Evolutionary conservation across 2,888 invertebrate genomes (phyloP), one percentile per base, ranked within the genome.

Genomic region (Hololepta plana): DNA sequence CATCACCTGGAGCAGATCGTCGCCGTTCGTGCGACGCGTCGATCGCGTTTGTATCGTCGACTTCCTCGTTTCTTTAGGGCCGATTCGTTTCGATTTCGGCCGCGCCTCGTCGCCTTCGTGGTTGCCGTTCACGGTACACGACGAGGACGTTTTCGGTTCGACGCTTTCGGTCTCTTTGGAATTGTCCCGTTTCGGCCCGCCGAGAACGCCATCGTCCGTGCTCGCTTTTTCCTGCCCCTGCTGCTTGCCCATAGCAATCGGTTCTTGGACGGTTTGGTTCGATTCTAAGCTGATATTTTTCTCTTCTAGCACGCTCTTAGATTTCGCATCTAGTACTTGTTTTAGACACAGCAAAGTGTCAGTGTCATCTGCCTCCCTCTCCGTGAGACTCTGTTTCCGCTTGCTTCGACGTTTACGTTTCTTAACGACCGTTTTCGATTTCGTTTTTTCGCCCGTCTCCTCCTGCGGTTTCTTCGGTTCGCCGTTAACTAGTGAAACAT

Each of bases 371-470:
- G 10, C 5, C n/a, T 20, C 12, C 27, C 12, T 26, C 14, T 11
- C 12, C 15, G 23, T 30, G 25, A 25, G 15, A 29, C 15, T 24
- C 22, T 23, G 26, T 27, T 21, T 16, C 35, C 25, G 23, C 29
- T 23, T 10, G 14, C 23, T 17, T 27, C 28, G 30, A 26, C 12
- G 29, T 12, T 20, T 20, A 22, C 14, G 20, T 27, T 13, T 30
- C 24, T 27, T 27, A 20, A 7, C 11, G 29, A 11, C 19, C 14
- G 10, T n/a, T n/a, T n/a, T n/a, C n/a, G n/a, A n/a, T n/a, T n/a
- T n/a, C n/a, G n/a, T n/a, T n/a, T n/a, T n/a, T n/a, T n/a, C n/a
- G n/a, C n/a, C n/a, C n/a, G n/a, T n/a, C n/a, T n/a, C n/a, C n/a
- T n/a, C n/a, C n/a, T n/a, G n/a, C n/a, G n/a, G n/a, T n/a, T n/a